A percentile compares a stretch with the other conserved stretches of the same genome.
Evolutionary conservation across 2,888 invertebrate genomes (phyloP).

Genomic region (Stenoptilia bipunctidactyla): DNA sequence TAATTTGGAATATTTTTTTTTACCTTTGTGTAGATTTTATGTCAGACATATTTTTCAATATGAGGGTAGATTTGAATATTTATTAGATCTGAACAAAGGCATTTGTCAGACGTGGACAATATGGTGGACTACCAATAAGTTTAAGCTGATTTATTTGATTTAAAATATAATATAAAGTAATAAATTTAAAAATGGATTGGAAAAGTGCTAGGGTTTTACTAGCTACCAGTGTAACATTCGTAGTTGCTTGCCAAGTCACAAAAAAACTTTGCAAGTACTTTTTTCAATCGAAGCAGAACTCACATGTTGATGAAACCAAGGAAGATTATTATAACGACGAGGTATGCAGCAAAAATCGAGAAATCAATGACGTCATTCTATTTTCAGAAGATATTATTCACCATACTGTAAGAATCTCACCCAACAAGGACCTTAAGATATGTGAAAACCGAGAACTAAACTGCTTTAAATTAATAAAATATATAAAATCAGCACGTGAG

Average conservation of each 20-base stretch:
- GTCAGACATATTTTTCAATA: no score
- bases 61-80: no score
- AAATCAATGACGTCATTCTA: conserved; percentile 61
- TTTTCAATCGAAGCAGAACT: conserved; percentile 23
- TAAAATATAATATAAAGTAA: no score
- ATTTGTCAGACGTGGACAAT: conserved; percentile 40
- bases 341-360: conserved; percentile 40
- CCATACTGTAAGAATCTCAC: conserved; percentile 44
- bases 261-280: conserved; percentile 51
- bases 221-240: conserved; percentile 50
- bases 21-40: no score
- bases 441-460: conserved; percentile 57
- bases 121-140: conserved; percentile 42
- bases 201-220: conserved; percentile 50
- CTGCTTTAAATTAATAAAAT: conserved; percentile 58
- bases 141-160: conserved; percentile 13
- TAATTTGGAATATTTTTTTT: no score
- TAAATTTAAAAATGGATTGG: conserved; percentile 47
- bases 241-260: conserved; percentile 50
- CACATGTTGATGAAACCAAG: conserved; percentile 22
- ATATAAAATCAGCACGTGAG: conserved; percentile 59
- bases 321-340: conserved; percentile 41
- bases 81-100: no score
- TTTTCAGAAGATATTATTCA: conserved; percentile 54
- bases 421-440: conserved; percentile 44